phyloP scores from a whole-genome alignment of 2,888 invertebrate species.

The Amiota minor region DNA sequence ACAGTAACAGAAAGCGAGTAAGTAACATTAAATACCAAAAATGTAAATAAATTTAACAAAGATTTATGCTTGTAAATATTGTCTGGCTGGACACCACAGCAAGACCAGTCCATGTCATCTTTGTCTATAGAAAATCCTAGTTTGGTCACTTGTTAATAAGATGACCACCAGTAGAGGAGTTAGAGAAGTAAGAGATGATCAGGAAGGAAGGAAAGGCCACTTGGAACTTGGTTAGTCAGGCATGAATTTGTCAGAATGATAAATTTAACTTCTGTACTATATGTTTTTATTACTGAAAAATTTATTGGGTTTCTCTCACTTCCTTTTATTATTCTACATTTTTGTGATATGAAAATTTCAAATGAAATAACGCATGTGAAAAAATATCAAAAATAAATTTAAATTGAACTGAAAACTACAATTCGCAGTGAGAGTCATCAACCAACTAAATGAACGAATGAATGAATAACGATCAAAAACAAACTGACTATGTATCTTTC shows the following conservation, averaged over 20 bases:
- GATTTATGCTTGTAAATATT: slow-evolving; percentile 53
- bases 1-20: no score
- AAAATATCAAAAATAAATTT: slow-evolving; percentile 46
- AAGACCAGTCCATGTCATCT: not conserved
- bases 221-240: not conserved
- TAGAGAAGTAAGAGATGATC: not conserved
- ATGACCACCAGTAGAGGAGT: not conserved
- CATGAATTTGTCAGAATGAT: slow-evolving; percentile 19
- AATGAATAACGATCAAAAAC: slow-evolving; percentile 36
- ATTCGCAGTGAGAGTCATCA: slow-evolving; percentile 42
- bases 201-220: slow-evolving; percentile 1
- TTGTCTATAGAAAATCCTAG: not conserved
- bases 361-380: not conserved
- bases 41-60: slow-evolving; percentile 66
- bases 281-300: no score
- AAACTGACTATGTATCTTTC: slow-evolving; percentile 37
- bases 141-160: slow-evolving; percentile 20
- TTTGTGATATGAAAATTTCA: slow-evolving; percentile 5
- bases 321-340: not conserved
- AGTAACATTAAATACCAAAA: slow-evolving; percentile 60
- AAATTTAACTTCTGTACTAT: not conserved
- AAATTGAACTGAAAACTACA: slow-evolving; percentile 63
- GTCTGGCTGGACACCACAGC: not conserved
- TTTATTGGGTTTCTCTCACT: no score
- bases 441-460: slow-evolving; percentile 18